Conservation (phyloP, 2,113 vertebrate genomes). For the Motacilla tschutschensis region DNA sequence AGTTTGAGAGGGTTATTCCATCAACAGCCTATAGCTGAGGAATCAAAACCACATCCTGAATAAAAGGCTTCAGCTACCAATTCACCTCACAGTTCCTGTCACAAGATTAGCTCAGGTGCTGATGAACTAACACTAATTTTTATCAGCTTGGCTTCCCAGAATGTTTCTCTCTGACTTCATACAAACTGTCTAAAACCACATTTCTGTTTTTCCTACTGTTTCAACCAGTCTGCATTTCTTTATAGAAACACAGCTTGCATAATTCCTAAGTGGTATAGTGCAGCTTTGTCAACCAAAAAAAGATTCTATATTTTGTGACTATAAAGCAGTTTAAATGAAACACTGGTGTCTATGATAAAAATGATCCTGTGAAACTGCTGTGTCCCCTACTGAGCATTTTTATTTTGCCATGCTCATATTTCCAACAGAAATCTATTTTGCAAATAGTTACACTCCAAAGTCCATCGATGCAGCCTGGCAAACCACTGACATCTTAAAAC, state of each 20-base stretch:
- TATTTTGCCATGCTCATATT: background rate
- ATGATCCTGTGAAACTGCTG: background rate
- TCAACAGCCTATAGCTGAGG: background rate
- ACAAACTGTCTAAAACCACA: background rate
- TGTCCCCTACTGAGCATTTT: background rate
- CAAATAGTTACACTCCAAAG: background rate
- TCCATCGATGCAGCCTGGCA: background rate
- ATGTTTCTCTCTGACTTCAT: background rate
- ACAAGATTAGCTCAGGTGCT: background rate
- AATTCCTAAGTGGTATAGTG: background rate
- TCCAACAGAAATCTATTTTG: background rate
- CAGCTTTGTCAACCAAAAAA: background rate
- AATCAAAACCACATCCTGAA: background rate
- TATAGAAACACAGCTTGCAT: background rate
- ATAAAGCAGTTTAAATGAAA: background rate
- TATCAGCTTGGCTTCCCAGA: background rate
- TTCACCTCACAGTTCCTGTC: background rate
- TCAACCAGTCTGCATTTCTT: background rate
- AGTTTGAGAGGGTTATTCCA: background rate
- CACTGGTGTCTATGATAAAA: background rate
- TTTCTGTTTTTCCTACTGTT: background rate
- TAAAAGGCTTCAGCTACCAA: background rate
- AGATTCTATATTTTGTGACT: background rate
- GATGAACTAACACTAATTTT: background rate
- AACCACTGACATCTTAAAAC: background rate